Percentiles rank a stretch among this genome's conserved stretches.
Evolutionary conservation across 2,797 vertebrate species (phyloP).

Genomic region (Alca torda): DNA sequence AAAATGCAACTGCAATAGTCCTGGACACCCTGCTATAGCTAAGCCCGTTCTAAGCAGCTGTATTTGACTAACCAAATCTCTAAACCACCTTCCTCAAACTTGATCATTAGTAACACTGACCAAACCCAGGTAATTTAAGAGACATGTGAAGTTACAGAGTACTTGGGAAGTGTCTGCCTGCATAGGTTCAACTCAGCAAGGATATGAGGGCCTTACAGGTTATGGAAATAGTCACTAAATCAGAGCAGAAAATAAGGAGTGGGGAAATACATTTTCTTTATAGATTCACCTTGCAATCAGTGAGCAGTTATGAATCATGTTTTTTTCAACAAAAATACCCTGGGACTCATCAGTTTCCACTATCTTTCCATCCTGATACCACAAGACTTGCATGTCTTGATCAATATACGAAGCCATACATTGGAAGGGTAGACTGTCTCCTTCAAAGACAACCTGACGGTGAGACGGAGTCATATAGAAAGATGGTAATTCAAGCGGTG

Average conservation of each 20-base stretch:
- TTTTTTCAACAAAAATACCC: conserved; percentile 96
- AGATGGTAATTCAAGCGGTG: conserved; percentile 92
- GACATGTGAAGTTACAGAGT: neutral
- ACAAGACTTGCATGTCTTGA: conserved; percentile 96
- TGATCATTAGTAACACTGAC: neutral
- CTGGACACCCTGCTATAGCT: neutral
- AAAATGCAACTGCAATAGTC: neutral
- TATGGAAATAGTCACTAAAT: neutral
- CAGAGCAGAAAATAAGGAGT: neutral
- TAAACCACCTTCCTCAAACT: neutral
- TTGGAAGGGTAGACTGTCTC: conserved; percentile 95
- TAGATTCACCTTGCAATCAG: conserved; percentile 89
- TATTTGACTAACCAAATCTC: neutral
- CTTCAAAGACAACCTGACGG: conserved; percentile 95
- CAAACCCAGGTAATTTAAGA: neutral
- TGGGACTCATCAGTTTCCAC: conserved; percentile 90
- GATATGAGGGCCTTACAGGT: neutral
- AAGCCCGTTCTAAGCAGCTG: neutral
- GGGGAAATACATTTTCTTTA: neutral
- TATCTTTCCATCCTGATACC: conserved; percentile 95
- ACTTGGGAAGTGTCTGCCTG: neutral
- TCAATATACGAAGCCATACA: conserved; percentile 95
- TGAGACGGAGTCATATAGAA: conserved; percentile 97
- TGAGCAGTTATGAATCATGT: conserved; percentile 96
- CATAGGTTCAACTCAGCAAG: neutral